Conservation (phyloP, 2,113 vertebrate genomes). For the Indicator indicator region DNA sequence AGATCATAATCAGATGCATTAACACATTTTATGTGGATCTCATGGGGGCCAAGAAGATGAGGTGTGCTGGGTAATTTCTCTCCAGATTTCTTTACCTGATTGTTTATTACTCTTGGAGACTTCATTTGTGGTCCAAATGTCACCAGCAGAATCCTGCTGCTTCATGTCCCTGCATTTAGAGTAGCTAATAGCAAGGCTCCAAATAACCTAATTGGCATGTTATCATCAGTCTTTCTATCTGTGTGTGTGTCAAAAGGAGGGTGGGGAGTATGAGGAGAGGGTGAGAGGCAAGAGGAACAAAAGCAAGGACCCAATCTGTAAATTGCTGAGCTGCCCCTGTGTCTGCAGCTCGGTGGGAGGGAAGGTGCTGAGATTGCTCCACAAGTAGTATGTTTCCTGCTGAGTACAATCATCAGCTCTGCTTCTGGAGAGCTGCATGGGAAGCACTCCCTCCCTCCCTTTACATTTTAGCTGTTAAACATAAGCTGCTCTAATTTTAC, state of each 20-base stretch:
- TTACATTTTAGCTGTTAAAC: neutral
- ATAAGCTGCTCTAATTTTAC: neutral
- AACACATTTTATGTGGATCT: conserved; percentile 66
- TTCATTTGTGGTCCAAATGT: conserved; percentile 52
- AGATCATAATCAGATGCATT: conserved; percentile 70
- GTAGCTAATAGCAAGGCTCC: neutral
- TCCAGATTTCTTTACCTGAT: conserved; percentile 60
- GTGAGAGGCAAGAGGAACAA: neutral
- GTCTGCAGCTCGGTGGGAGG: neutral
- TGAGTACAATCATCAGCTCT: neutral
- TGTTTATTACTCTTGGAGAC: conserved; percentile 55
- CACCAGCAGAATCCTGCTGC: conserved; percentile 30
- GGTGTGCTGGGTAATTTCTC: conserved; percentile 67
- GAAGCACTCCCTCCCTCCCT: neutral
- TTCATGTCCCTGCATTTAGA: conserved; percentile 32
- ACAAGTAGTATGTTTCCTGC: neutral
- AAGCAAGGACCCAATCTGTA: neutral
- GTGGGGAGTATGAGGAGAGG: neutral
- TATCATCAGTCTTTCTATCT: neutral
- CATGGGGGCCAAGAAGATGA: conserved; percentile 3
- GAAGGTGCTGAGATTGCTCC: neutral
- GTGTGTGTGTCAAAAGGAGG: neutral
- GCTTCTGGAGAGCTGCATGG: neutral
- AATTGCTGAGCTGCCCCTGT: neutral
- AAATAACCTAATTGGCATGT: neutral